phyloP scores from a whole-genome alignment of 2,888 invertebrate genomes.

The Acanthopleura granulata region DNA sequence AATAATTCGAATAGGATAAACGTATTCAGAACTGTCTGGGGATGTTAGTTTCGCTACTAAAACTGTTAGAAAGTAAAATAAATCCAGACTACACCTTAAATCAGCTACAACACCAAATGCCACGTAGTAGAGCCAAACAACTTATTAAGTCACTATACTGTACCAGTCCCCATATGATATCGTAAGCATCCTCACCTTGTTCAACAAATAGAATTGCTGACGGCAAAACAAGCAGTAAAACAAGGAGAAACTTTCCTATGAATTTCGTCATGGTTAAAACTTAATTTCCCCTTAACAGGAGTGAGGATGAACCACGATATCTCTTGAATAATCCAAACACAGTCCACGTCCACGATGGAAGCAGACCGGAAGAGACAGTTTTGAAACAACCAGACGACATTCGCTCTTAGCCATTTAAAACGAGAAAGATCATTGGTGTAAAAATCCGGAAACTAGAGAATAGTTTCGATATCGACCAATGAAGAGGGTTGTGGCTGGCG shows the following conservation, averaged over 20 bases:
- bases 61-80: no score
- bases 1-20: no score
- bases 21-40: no score
- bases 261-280: slow-evolving; percentile 34
- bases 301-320: no score
- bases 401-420: neutral
- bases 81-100: no score
- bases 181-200: slow-evolving; percentile 47
- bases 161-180: no score
- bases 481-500: neutral
- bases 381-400: neutral
- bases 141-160: no score
- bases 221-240: slow-evolving; percentile 57
- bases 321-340: no score
- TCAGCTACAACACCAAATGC: no score
- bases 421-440: neutral
- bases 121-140: no score
- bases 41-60: no score
- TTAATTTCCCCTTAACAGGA: neutral
- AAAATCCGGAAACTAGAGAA: neutral
- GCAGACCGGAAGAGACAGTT: neutral
- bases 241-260: slow-evolving; percentile 47
- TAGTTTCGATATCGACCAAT: neutral
- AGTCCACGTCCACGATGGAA: neutral
- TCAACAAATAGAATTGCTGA: slow-evolving; percentile 52